Evolutionary conservation across 2,797 vertebrate species (phyloP).

Genomic region (Botia kubotai): DNA sequence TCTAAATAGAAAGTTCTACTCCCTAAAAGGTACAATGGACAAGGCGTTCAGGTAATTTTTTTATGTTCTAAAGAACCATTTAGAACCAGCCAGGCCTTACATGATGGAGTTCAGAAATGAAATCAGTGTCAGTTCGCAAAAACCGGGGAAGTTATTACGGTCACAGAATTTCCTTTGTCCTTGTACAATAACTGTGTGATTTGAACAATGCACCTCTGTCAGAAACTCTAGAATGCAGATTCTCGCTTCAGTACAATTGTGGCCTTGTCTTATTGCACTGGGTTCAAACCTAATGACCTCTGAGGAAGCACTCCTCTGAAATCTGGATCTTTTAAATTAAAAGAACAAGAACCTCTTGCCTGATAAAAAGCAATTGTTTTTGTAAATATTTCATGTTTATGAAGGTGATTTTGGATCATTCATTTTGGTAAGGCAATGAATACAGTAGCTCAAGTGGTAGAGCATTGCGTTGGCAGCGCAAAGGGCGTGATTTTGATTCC

Average conservation of each 20-base stretch:
- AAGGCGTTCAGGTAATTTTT: no score
- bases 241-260: constrained; percentile 83
- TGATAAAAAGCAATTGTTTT: neutral
- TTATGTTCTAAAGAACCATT: no score
- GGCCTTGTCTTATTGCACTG: constrained; percentile 77
- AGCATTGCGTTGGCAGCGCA: no score
- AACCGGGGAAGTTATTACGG: constrained; percentile 64
- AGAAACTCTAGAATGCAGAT: constrained; percentile 89
- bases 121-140: constrained; percentile 72
- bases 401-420: neutral
- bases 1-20: no score
- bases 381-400: neutral
- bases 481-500: no score
- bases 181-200: constrained; percentile 84
- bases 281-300: constrained; percentile 61
- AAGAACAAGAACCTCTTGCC: neutral
- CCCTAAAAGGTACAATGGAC: no score
- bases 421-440: neutral
- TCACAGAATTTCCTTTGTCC: constrained; percentile 77
- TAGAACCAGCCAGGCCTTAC: constrained; percentile 11
- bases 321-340: neutral
- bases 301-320: constrained; percentile 1
- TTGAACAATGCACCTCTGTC: constrained; percentile 87
- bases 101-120: constrained; percentile 60
- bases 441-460: no score